Evolutionary conservation across 2,888 invertebrate genomes (phyloP).

Genomic region (Rhyacophila evoluta): DNA sequence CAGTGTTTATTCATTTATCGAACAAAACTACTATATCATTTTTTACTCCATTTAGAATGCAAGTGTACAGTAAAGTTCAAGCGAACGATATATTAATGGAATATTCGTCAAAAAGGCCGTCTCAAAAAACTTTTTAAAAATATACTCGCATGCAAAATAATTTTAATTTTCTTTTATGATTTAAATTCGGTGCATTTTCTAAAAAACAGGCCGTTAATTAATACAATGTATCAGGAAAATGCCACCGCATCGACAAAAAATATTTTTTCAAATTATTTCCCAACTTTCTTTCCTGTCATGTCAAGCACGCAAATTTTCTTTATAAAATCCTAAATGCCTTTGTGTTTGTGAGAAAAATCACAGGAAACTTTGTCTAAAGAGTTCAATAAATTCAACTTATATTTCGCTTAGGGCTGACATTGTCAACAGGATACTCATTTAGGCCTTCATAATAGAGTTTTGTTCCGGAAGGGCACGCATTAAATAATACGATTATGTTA

Average conservation of each 20-base stretch:
- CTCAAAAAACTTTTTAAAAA: too few relatives aligned
- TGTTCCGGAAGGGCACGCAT: background rate
- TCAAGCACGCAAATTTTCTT: background rate
- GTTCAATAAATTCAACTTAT: constrained; percentile 4
- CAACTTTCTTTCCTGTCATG: background rate
- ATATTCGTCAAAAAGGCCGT: too few relatives aligned
- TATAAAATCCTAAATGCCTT: background rate
- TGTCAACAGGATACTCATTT: background rate
- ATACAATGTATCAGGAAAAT: background rate
- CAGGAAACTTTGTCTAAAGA: background rate
- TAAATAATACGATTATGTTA: too few relatives aligned
- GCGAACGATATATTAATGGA: too few relatives aligned
- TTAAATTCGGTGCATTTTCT: too few relatives aligned
- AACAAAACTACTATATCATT: too few relatives aligned
- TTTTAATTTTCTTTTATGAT: too few relatives aligned
- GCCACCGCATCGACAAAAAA: background rate
- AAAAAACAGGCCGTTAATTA: background rate
- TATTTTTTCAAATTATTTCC: background rate
- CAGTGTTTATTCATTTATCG: too few relatives aligned
- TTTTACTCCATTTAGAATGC: too few relatives aligned
- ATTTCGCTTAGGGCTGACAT: background rate
- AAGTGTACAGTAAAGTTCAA: too few relatives aligned
- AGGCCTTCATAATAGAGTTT: background rate
- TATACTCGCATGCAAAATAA: too few relatives aligned
- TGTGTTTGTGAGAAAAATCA: background rate